These are phyloP conservation scores for Gastrophysa polygoni DNA, from an alignment of 2,888 invertebrate species.

Conservation along the genomic window DNA sequence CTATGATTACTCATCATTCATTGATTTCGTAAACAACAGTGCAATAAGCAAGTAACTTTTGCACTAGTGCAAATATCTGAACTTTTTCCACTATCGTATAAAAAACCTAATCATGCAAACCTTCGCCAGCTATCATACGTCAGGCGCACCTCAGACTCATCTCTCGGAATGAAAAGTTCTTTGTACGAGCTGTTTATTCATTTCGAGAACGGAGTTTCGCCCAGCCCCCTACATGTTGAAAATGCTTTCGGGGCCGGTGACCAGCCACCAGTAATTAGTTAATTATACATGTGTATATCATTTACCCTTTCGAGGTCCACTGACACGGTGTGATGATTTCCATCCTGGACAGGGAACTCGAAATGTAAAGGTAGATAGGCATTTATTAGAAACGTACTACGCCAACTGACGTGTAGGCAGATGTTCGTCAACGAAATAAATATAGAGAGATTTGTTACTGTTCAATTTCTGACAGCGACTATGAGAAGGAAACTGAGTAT, in stretches of 20 bases:
- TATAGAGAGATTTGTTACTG: not conserved
- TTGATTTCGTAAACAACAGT: too few species aligned
- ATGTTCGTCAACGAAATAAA: constrained; percentile 36
- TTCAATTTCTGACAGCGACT: not conserved
- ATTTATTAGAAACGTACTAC: not conserved
- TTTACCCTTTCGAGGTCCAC: constrained; percentile 32
- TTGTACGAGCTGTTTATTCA: too few species aligned
- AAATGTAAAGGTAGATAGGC: not conserved
- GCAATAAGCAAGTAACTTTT: too few species aligned
- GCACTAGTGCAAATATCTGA: too few species aligned
- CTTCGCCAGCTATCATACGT: too few species aligned
- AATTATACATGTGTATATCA: constrained; percentile 43
- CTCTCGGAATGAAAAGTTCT: too few species aligned
- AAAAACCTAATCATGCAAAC: too few species aligned
- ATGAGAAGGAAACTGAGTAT: not conserved
- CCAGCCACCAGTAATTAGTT: constrained; percentile 40
- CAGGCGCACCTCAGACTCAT: too few species aligned
- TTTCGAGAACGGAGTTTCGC: not conserved
- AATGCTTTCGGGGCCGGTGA: constrained; percentile 20
- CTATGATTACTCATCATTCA: too few species aligned
- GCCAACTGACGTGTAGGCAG: constrained; percentile 43
- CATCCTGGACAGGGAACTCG: not conserved
- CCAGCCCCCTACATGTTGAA: not conserved
- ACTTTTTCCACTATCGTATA: too few species aligned
- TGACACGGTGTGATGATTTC: constrained; percentile 39